Evolutionary conservation across 2,888 invertebrate genomes (phyloP).

Genomic region (Pemphredon lugubris): DNA sequence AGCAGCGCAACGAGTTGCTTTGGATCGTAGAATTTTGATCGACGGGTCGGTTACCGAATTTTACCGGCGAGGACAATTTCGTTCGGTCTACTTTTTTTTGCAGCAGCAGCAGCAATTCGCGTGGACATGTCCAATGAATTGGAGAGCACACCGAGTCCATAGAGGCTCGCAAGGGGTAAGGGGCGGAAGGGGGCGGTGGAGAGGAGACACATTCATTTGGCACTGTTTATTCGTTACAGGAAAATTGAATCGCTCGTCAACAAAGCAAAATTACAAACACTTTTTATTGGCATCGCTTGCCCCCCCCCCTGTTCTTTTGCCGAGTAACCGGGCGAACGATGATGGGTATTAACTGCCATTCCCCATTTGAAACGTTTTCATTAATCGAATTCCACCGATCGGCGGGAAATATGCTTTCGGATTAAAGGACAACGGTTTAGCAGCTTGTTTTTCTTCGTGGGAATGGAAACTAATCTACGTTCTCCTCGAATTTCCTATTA

Average conservation of each 20-base stretch:
- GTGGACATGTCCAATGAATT: slow-evolving; percentile 45
- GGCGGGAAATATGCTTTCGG: not conserved
- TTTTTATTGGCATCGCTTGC: slow-evolving; percentile 62
- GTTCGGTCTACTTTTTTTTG: slow-evolving; percentile 42
- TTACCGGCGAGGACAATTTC: slow-evolving; percentile 16
- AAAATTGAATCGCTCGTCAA: slow-evolving; percentile 76
- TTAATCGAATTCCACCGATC: not conserved
- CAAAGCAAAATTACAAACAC: slow-evolving; percentile 72
- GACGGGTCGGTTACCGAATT: slow-evolving; percentile 37
- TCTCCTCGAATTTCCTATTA: too few species aligned
- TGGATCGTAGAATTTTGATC: slow-evolving; percentile 36
- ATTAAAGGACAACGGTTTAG: too few species aligned
- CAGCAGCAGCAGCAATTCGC: slow-evolving; percentile 44
- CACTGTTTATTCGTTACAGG: slow-evolving; percentile 69
- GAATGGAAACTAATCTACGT: too few species aligned
- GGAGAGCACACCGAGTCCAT: slow-evolving; percentile 21
- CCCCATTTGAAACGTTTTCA: slow-evolving; percentile 25
- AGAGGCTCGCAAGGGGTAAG: too few species aligned
- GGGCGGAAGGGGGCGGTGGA: not conserved
- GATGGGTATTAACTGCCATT: slow-evolving; percentile 54
- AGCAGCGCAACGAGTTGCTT: slow-evolving; percentile 24
- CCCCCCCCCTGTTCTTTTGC: slow-evolving; percentile 45
- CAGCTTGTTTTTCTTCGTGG: too few species aligned
- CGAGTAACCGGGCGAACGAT: slow-evolving; percentile 36
- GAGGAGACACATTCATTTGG: slow-evolving; percentile 38